A percentile compares a stretch with the other conserved stretches of the same genome.
Evolutionary conservation across 2,888 invertebrate genomes (phyloP).

Genomic region (Eucera pruinosa): DNA sequence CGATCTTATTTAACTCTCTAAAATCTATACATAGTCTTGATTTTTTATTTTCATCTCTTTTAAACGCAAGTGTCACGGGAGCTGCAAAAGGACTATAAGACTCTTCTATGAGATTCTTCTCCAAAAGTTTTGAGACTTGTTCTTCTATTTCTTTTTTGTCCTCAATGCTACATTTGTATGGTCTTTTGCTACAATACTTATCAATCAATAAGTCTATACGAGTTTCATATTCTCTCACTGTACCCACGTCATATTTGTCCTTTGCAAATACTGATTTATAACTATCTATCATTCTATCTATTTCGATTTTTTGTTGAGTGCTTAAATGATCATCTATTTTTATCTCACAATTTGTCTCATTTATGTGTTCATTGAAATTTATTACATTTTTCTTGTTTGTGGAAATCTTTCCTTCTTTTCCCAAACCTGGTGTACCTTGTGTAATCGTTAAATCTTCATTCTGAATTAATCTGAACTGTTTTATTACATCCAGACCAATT

Average conservation of each 20-base stretch:
- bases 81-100: constrained; percentile 68
- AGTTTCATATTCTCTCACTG: constrained; percentile 61
- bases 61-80: background rate
- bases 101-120: constrained; percentile 65
- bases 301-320: background rate
- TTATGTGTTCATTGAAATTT: constrained; percentile 4
- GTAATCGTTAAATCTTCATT: background rate
- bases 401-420: too few relatives aligned
- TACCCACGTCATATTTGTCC: constrained; percentile 61
- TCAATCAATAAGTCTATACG: constrained; percentile 22
- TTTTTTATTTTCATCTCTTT: background rate
- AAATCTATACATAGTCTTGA: background rate
- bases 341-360: background rate
- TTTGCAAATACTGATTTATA: constrained; percentile 56
- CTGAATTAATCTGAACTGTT: background rate
- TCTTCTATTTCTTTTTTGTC: constrained; percentile 68
- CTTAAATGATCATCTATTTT: background rate
- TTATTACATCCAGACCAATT: constrained; percentile 8
- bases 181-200: background rate
- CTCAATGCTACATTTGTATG: constrained; percentile 33
- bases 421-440: too few relatives aligned
- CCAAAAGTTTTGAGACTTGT: constrained; percentile 64
- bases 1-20: background rate
- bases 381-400: background rate
- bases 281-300: constrained; percentile 42